Evolutionary conservation across 2,888 invertebrate genomes (phyloP).

Genomic region (Pachydiplax longipennis): DNA sequence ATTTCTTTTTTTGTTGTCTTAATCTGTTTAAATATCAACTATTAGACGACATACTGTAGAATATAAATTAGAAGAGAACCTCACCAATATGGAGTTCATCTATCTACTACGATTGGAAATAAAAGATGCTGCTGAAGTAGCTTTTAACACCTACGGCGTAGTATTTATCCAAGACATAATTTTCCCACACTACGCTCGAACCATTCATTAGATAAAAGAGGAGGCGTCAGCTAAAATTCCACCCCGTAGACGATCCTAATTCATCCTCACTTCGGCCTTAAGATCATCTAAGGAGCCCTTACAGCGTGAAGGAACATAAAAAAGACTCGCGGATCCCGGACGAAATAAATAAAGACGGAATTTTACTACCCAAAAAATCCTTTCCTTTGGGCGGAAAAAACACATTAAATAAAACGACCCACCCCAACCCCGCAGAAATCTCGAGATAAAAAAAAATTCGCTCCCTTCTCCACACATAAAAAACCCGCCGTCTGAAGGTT

Average conservation of each 20-base stretch:
- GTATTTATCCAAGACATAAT: too few species aligned
- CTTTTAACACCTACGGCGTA: too few species aligned
- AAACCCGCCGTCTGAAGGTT: neutral
- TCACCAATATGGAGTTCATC: too few species aligned
- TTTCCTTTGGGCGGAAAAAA: neutral
- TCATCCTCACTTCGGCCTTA: neutral
- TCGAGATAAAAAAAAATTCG: neutral
- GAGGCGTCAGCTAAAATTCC: neutral
- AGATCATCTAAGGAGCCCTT: neutral
- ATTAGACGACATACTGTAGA: too few species aligned
- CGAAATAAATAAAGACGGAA: neutral
- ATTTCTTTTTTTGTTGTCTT: too few species aligned
- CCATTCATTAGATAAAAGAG: too few species aligned
- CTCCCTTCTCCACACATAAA: neutral
- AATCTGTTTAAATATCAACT: too few species aligned
- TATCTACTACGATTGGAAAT: too few species aligned
- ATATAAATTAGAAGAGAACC: too few species aligned
- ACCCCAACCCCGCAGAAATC: neutral
- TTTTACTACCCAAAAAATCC: neutral
- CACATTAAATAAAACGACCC: neutral
- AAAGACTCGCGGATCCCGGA: neutral
- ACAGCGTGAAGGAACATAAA: neutral
- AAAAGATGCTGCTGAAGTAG: too few species aligned
- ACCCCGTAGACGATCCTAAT: neutral
- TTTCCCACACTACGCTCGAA: too few species aligned